Evolutionary conservation across 1,140 invertebrate genomes (phyloP), one percentile per base, ranked within the genome.

Genomic region (Globodera rostochiensis): DNA sequence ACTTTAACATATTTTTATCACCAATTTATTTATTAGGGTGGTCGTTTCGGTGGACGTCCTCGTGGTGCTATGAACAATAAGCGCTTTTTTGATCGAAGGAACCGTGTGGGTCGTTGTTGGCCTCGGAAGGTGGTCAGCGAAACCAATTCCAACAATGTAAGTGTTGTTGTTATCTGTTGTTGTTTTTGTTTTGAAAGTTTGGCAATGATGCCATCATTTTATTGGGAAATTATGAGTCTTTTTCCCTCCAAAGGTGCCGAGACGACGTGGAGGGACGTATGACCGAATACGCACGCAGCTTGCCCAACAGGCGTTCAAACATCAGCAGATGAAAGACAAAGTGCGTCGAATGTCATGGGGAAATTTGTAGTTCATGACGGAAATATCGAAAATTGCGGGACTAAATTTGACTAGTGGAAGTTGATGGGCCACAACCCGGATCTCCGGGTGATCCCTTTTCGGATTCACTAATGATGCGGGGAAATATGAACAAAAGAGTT

Each of bases 251-350:
- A 46, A 71, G n/a, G 67, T 77, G 1, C 76, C 64, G n/a, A 77
- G 47, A 67, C 67, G 60, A 57, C 60, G 76, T 36, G 76, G 67
- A 6, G 76, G 75, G 25, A 66, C 57, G 13, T 64, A 6, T 45
- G 76, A 78, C 45, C 53, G 74, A 76, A 76, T 76, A 57, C 46
- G 53, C 15, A 25, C 74, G 36, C 47, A 76, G 53, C 53, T 76
- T 49, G 74, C 64, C 45, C 21, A 76, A 76, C 46, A 76, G 21
- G 46, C 74, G 11, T 45, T 66, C n/a, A 67, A 60, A 67, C 74
- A 76, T 7, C 73, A 74, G 36, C 70, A 75, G 46, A 69, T 71
- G 69, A 8, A 71, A 36, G 69, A 76, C 45, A 76, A 76, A 60
- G 74, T 60, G 15, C 15, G 57, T 13, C 4, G 9, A 60, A 60